Evolutionary conservation across 2,113 vertebrate genomes (phyloP).

Genomic region (Archocentrus centrarchus): DNA sequence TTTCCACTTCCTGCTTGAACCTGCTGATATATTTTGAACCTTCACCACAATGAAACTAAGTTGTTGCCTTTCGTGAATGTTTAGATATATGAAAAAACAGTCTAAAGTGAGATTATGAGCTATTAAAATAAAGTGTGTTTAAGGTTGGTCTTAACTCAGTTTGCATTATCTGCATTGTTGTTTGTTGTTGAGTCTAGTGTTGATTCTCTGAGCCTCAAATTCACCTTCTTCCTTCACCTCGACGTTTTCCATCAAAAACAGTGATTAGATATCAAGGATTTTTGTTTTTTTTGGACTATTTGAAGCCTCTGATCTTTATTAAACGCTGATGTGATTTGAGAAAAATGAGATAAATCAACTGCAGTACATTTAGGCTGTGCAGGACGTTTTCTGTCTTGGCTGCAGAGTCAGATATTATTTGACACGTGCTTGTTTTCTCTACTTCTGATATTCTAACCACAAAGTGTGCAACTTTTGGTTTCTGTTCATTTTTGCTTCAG

Average conservation of each 20-base stretch:
- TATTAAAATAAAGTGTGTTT: too few relatives aligned
- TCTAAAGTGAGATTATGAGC: too few relatives aligned
- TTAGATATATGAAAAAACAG: too few relatives aligned
- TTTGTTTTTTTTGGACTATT: too few relatives aligned
- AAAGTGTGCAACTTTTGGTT: not conserved
- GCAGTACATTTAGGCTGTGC: not conserved
- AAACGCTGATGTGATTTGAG: not conserved
- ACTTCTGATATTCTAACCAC: not conserved
- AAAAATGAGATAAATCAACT: not conserved
- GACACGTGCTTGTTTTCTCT: not conserved
- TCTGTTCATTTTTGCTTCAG: not conserved
- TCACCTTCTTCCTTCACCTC: not conserved
- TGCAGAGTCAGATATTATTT: not conserved
- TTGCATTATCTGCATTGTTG: too few relatives aligned
- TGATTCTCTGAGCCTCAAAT: too few relatives aligned
- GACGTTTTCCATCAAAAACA: not conserved
- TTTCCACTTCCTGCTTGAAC: too few relatives aligned
- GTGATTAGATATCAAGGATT: not conserved
- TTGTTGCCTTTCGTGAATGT: too few relatives aligned
- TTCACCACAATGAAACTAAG: too few relatives aligned
- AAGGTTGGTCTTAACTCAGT: too few relatives aligned
- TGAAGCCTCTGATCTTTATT: not conserved
- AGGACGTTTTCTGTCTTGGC: not conserved
- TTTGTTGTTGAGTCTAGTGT: too few relatives aligned
- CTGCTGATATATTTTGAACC: too few relatives aligned